Evolutionary conservation across 1,140 invertebrate genomes (phyloP).

Genomic region (Apis florea): DNA sequence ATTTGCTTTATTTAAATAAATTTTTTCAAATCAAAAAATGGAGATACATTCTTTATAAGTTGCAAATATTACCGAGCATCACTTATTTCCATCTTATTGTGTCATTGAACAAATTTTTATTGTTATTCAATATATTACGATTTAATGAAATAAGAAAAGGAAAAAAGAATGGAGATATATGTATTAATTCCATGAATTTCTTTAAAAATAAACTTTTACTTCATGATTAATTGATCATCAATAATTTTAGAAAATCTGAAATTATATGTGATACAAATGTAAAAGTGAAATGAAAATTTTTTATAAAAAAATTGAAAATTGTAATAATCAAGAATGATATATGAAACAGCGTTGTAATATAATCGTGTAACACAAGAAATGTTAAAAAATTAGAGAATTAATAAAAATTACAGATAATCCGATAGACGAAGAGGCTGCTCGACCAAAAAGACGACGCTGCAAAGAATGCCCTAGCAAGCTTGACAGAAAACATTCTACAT

Average conservation of each 20-base stretch:
- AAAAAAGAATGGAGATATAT: no score
- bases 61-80: no score
- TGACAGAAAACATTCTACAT: not conserved
- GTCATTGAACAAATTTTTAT: no score
- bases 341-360: not conserved
- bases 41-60: no score
- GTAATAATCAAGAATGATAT: not conserved
- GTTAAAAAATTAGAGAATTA: not conserved
- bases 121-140: no score
- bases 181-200: no score
- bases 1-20: no score
- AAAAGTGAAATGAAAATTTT: not conserved
- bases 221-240: no score
- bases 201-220: not conserved
- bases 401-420: constrained; percentile 1
- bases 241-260: no score
- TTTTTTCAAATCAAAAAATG: no score
- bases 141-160: no score
- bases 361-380: not conserved
- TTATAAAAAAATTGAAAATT: not conserved
- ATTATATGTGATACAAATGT: not conserved
- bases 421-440: not conserved
- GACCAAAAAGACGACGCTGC: not conserved
- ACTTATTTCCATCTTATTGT: no score
- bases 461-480: not conserved